Conservation (phyloP, 2,888 invertebrate species). For the Hedychridium roseum region DNA sequence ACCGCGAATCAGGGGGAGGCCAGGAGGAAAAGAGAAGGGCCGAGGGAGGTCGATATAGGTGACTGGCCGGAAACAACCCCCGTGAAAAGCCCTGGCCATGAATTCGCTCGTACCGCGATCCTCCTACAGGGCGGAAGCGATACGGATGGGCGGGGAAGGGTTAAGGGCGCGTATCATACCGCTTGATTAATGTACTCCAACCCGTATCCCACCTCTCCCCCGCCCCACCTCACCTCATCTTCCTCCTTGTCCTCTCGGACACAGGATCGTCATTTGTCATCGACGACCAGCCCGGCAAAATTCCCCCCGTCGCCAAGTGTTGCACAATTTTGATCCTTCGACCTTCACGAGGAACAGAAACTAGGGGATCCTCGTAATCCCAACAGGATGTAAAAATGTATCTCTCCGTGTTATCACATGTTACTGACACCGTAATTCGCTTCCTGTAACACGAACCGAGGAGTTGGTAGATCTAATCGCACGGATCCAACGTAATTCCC, state of each 20-base stretch:
- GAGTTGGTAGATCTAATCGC: too few relatives aligned
- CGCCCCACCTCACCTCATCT: neutral
- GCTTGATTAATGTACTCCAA: constrained; percentile 48
- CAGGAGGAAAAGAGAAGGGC: neutral
- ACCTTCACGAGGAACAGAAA: too few relatives aligned
- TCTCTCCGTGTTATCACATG: too few relatives aligned
- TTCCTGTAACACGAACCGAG: too few relatives aligned
- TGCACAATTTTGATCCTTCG: too few relatives aligned
- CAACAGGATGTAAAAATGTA: too few relatives aligned
- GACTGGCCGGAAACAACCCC: constrained; percentile 37
- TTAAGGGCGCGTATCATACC: constrained; percentile 48
- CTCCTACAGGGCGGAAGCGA: neutral
- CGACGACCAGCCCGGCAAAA: too few relatives aligned
- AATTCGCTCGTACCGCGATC: constrained; percentile 34
- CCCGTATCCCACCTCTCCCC: constrained; percentile 1
- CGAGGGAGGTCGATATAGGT: constrained; percentile 9
- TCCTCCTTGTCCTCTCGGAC: neutral
- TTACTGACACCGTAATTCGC: too few relatives aligned
- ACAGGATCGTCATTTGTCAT: too few relatives aligned
- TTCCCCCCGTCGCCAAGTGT: too few relatives aligned
- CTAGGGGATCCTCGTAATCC: too few relatives aligned
- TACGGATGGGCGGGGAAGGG: constrained; percentile 29
- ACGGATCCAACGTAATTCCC: too few relatives aligned
- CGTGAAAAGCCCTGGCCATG: constrained; percentile 29
- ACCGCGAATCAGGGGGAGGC: constrained; percentile 1